Base-by-base conservation (phyloP, 2,797 vertebrate genomes). In the Paratrypauchen microcephalus region DNA sequence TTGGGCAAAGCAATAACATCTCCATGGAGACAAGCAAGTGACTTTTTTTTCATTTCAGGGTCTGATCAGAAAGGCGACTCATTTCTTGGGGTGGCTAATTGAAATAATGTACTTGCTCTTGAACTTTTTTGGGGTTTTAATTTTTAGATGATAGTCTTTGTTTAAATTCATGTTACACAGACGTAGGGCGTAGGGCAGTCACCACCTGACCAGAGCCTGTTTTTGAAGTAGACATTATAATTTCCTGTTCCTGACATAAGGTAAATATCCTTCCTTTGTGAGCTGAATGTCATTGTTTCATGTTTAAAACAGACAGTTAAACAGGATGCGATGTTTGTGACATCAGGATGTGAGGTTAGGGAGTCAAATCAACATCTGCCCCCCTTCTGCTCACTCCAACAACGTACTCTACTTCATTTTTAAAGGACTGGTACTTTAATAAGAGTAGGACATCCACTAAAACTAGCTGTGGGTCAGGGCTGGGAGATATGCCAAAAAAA, bases 221-320 rank as follows among this genome's bases (percentile, higher is more conserved):
- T 61, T 61, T 61, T 39, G 36, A 60, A 59, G 64, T 65, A 0
- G n/a, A 21, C 6, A 4, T 15, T 36, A n/a, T 58, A 12, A 47
- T 52, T 68, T 55, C 68, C 59, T 68, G 23, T 18, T 30, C 28
- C 54, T 70, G 28, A 36, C 13, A 52, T 65, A 30, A 66, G 39
- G 23, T 68, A 65, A 41, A 52, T 28, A 48, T 77, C 69, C 45
- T 72, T 76, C 65, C 71, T 74, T 24, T 64, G 12, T 28, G 30
- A n/a, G 68, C 32, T 62, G 58, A 48, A 50, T 65, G 23, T 72
- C 56, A 26, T 39, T 28, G 21, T 32, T 30, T 50, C 47, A 69
- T 50, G 45, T 45, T 45, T 4, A 6, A 52, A 32, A 66, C 24
- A 62, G 47, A 2, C 24, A 47, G 2, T 26, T 8, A 2, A 19